Base-by-base conservation (phyloP, 2,888 invertebrate species). In the Microplitis deprimator region DNA sequence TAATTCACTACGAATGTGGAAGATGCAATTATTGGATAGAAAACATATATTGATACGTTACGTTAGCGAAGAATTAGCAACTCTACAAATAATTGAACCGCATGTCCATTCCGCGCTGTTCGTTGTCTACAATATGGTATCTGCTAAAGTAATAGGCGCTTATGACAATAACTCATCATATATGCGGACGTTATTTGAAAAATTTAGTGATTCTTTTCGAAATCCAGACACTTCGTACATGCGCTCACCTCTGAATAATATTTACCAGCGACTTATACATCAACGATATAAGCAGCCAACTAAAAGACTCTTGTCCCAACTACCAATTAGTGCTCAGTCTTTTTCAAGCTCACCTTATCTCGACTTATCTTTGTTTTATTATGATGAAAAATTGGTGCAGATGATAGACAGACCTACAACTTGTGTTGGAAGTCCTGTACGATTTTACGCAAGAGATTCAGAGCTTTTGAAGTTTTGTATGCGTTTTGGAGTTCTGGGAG, bases 331-430 rank as follows among this genome's bases (percentile, higher is more conserved):
- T 90, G 96, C 97, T 0, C 98, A 98, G 91, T 97, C 97, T 0
- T 98, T 96, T 87, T 96, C 96, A 82, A 94, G 95, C 77, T 96
- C 97, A 60, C 98, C 98, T 0, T 98, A 98, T 90, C 92, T 98
- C 75, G 98, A 98, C 90, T 92, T 96, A 81, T 94, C 96, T 0
- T 91, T 98, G 39, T 98, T 98, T 89, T 96, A 95, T 87, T 98
- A 98, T 87, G 98, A 98, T 86, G 98, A 98, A 88, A 97, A 97
- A 90, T 96, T 96, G 94, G 96, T 98, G 0, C 98, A 98, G 0
- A 95, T 96, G 67, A 94, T 98, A 94, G 98, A 98, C 90, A 92
- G 98, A 76, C 98, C 98, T 0, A 98, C 97, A 90, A 95, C 96
- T 39, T 97, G 96, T 90, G 96, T 96, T 75, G 96, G 97, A 90